Percentiles rank a stretch among this genome's conserved stretches.
Conservation (phyloP, 2,888 invertebrate species). For the Eudemis profundana region DNA sequence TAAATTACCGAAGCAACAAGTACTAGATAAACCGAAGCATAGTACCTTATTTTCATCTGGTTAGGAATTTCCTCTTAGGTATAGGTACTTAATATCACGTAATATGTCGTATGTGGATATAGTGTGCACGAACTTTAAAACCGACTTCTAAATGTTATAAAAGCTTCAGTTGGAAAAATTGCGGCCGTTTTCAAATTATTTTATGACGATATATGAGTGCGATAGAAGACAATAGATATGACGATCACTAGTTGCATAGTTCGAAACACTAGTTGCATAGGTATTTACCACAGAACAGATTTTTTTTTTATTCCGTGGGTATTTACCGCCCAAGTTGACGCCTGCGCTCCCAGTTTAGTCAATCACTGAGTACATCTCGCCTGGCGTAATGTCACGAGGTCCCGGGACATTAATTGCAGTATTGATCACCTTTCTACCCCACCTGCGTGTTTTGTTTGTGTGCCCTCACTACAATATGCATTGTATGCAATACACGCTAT, state of each 20-base stretch:
- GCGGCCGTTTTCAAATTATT: background rate
- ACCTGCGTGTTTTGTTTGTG: background rate
- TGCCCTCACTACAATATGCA: background rate
- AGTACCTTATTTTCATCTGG: too few species aligned
- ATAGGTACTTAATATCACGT: too few species aligned
- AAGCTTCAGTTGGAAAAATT: background rate
- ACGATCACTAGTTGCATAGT: too few species aligned
- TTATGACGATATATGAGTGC: background rate
- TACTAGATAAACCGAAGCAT: too few species aligned
- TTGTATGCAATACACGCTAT: background rate
- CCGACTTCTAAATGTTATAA: too few species aligned
- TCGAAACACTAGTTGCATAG: conserved; percentile 9
- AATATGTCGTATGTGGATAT: too few species aligned
- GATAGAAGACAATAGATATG: too few species aligned
- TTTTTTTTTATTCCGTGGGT: too few species aligned
- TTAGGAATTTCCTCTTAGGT: too few species aligned
- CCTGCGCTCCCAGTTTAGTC: background rate
- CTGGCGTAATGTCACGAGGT: background rate
- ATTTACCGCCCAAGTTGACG: conserved; percentile 24
- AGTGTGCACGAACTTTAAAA: too few species aligned
- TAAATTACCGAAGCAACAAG: too few species aligned
- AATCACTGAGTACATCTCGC: background rate
- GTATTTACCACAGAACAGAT: too few species aligned
- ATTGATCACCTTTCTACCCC: background rate
- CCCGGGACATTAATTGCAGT: background rate